A percentile compares a stretch with the other conserved stretches of the same genome.
Conservation (phyloP, 1,140 invertebrate genomes). For the Reticulitermes speratus region DNA sequence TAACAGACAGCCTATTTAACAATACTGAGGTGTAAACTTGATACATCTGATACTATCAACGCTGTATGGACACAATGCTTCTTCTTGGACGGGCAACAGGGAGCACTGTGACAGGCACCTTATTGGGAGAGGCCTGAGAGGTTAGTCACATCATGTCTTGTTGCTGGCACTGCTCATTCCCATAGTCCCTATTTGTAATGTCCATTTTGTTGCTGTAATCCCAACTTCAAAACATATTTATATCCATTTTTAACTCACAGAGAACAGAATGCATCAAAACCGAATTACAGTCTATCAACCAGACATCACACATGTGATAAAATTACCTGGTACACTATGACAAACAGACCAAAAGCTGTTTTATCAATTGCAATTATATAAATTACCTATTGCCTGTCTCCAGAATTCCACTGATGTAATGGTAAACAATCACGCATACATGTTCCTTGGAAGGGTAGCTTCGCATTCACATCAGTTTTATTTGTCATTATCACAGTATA, state of each 20-base stretch:
- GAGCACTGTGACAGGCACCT: background rate
- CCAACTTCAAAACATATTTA: background rate
- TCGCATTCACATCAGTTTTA: no score
- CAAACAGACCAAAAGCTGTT: no score
- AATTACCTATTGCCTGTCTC: no score
- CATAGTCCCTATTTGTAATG: background rate
- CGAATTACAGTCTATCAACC: background rate
- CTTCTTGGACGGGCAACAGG: conserved; percentile 7
- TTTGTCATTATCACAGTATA: no score
- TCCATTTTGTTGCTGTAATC: background rate
- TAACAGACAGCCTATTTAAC: background rate
- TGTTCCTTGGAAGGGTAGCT: no score
- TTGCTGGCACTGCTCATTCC: background rate
- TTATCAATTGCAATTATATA: no score
- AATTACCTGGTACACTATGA: no score
- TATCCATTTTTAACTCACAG: background rate
- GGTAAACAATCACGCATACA: no score
- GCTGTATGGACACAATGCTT: background rate
- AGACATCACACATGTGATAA: no score
- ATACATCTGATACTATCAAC: background rate
- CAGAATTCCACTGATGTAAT: no score
- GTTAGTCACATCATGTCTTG: background rate
- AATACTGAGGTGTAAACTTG: background rate
- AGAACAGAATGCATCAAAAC: background rate
- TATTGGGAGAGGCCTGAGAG: conserved; percentile 11